Base-by-base conservation (phyloP, 2,888 invertebrate species). In the Drosophila flavopinicola region DNA sequence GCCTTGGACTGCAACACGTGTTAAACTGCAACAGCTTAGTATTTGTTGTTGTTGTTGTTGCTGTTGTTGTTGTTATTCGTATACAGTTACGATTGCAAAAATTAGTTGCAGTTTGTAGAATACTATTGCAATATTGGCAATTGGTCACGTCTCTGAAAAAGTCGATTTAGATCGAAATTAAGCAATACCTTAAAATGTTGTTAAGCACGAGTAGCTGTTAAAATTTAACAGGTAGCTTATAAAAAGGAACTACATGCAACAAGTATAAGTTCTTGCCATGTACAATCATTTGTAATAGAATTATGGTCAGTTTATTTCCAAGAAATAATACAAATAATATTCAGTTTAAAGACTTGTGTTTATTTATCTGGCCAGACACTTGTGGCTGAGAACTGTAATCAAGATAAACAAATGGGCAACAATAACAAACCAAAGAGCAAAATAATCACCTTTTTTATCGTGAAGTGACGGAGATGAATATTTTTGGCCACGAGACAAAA, bases 1-100 rank as follows among this genome's bases (percentile, higher is more conserved):
- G 47, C 42, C 49, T 57, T 15, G 10, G 4, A 45, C 17, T 41
- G 17, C 30, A 48, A 69, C 78, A 74, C 78, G 78, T 78, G 78
- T 59, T 58, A 24, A 78, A 56, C 54, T 54, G 32, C 45, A 78
- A 56, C 54, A 52, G 32, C 45, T 54, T 38, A 39, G 54, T 42
- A 56, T 54, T 67, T 20, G n/a, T n/a, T n/a, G n/a, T n/a, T n/a
- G n/a, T n/a, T n/a, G n/a, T n/a, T n/a, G n/a, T n/a, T n/a, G n/a
- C n/a, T n/a, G n/a, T n/a, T n/a, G n/a, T 61, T 25, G 10, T 60
- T 45, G 9, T 42, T 47, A 23, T 9, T 27, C 15, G 20, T 20
- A 20, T 2, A 39, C 29, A 27, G 30, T 30, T 37, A 25, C 23
- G 25, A 53, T 39, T 41, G 25, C 32, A 39, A 29, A 27, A 29